phyloP scores from a whole-genome alignment of 2,888 invertebrate genomes.

The Amiota minor region DNA sequence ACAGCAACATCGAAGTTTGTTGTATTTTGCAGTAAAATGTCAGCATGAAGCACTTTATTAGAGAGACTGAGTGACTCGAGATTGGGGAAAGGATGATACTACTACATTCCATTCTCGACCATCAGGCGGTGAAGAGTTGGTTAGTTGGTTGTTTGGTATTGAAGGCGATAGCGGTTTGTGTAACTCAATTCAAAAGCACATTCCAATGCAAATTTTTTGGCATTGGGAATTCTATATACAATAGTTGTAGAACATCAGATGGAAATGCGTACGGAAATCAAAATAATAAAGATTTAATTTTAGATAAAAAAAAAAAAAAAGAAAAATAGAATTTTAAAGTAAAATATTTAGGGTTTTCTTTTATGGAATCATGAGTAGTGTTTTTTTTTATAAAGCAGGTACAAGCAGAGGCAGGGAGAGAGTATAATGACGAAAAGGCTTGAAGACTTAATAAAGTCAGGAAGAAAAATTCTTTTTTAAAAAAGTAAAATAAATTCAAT shows the following conservation, averaged over 20 bases:
- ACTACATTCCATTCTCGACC: neutral
- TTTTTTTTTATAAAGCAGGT: too few relatives aligned
- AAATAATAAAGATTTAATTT: too few relatives aligned
- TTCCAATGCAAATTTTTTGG: slow-evolving; percentile 16
- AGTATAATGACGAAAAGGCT: too few relatives aligned
- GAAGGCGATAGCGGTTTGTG: neutral
- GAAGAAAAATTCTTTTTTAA: too few relatives aligned
- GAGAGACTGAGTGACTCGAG: neutral
- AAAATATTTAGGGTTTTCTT: too few relatives aligned
- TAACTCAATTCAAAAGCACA: neutral
- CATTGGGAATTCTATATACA: neutral
- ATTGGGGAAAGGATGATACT: neutral
- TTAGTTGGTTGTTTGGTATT: neutral
- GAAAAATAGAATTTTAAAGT: too few relatives aligned
- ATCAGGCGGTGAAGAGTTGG: slow-evolving; percentile 17
- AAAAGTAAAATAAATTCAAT: too few relatives aligned
- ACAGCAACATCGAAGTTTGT: too few relatives aligned
- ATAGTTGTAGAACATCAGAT: neutral
- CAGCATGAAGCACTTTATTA: slow-evolving; percentile 17
- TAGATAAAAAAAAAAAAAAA: too few relatives aligned
- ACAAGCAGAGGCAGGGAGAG: too few relatives aligned
- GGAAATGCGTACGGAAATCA: neutral
- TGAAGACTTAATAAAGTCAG: too few relatives aligned
- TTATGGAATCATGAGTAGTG: too few relatives aligned
- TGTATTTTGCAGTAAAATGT: slow-evolving; percentile 13